Conservation (phyloP, 2,113 vertebrate genomes). For the Serinus canaria region DNA sequence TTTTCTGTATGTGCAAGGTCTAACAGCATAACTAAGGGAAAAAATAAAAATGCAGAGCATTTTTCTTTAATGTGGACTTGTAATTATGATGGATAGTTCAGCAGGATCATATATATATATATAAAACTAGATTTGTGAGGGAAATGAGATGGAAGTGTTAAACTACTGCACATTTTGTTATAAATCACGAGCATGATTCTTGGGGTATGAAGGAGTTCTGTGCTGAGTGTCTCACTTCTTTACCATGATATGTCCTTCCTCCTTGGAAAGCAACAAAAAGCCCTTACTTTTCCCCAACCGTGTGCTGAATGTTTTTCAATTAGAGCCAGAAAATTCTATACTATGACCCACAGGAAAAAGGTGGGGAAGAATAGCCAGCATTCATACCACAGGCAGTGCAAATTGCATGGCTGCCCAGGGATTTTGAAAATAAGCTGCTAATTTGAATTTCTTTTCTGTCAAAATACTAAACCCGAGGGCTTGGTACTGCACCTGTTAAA, state of each 20-base stretch:
- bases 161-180: not conserved
- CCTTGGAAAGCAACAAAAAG: not conserved
- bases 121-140: not conserved
- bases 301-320: not conserved
- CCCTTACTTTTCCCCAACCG: not conserved
- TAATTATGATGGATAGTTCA: not conserved
- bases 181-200: conserved; percentile 9
- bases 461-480: not conserved
- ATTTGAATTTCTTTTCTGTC: not conserved
- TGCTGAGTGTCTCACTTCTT: not conserved
- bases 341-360: not conserved
- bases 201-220: not conserved
- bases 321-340: not conserved
- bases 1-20: not conserved
- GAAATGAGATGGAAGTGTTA: not conserved
- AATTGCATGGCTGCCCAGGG: not conserved
- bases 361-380: not conserved
- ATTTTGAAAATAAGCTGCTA: not conserved
- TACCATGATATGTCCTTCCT: not conserved
- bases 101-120: not conserved
- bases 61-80: not conserved
- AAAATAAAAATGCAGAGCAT: not conserved
- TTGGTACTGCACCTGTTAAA: not conserved
- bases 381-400: not conserved
- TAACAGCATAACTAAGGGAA: not conserved